These are phyloP conservation scores for Chloebia gouldiae DNA, from an alignment of 2,113 vertebrate species.

Conservation along the genomic window DNA sequence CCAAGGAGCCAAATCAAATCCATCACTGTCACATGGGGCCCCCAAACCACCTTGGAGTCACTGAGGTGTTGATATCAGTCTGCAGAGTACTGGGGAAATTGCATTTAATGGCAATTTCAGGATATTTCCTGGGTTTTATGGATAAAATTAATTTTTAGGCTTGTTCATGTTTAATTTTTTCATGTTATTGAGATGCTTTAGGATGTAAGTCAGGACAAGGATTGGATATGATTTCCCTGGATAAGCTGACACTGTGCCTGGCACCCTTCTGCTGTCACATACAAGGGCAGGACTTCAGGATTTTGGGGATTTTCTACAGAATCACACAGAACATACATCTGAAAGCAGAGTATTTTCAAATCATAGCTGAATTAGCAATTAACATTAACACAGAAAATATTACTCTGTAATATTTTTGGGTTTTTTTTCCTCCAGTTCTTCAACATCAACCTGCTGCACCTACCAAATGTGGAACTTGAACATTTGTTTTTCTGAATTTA, in stretches of 20 bases:
- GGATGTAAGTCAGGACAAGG: not conserved
- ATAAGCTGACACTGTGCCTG: not conserved
- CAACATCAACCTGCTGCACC: not conserved
- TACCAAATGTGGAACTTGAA: not conserved
- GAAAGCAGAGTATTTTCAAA: not conserved
- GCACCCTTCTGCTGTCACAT: not conserved
- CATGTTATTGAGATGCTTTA: not conserved
- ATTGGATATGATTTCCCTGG: not conserved
- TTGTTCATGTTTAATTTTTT: not conserved
- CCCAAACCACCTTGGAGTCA: not conserved
- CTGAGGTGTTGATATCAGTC: not conserved
- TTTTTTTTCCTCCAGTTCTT: not conserved
- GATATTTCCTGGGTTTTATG: not conserved
- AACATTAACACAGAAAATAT: not conserved
- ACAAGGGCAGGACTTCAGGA: not conserved
- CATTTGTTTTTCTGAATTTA: not conserved
- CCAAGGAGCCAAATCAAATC: slow-evolving; percentile 14
- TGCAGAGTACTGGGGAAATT: not conserved
- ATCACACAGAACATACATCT: not conserved
- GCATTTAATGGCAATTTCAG: not conserved
- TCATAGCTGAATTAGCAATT: not conserved
- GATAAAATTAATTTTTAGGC: not conserved
- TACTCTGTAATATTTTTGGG: not conserved
- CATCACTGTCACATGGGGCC: not conserved
- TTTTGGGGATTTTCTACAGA: not conserved